Evolutionary conservation across 2,797 vertebrate species (phyloP), one percentile per base, ranked within the genome.

Genomic region (Orestias chungarensis): DNA sequence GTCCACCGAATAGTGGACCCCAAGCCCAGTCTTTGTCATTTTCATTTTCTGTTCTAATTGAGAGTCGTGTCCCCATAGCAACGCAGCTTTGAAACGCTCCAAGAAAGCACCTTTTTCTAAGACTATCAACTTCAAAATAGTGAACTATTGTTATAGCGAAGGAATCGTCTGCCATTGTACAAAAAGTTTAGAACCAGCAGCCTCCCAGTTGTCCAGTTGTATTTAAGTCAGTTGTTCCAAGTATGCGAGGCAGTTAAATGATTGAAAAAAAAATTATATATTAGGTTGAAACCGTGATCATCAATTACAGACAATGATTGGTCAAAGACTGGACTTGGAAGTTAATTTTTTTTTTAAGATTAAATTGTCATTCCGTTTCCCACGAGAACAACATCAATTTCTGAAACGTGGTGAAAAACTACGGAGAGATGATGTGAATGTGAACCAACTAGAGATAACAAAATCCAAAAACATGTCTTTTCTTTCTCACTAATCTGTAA

Each of bases 1-100:
- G 75, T 80, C 69, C 66, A 47, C 52, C 85, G 74, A 91, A 79
- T 61, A 72, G 76, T 68, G 61, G 77, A 83, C 81, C 81, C 87
- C 89, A 93, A 93, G 89, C 91, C 91, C 90, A 86, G 73, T 86
- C 80, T 87, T 89, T 52, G 68, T 71, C 81, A 91, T 82, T 86
- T 86, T 84, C 17, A 75, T 78, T 82, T 71, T 81, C 55, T 76
- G 59, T 77, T 81, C 29, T 55, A 68, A 49, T 20, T 71, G 76
- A 81, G 75, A 89, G 68, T 68, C 74, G 57, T 74, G 82, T 93
- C 89, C 82, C 90, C 91, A 90, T 93, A 79, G 93, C 87, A 93
- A 93, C 90, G 73, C 75, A 81, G 75, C 79, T 78, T 76, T 82
- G 79, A 72, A 77, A 64, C 68, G 66, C 77, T 87, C 80, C 87